Evolutionary conservation across 1,140 invertebrate genomes (phyloP), one percentile per base, ranked within the genome.

Genomic region (Liolophura sinensis): DNA sequence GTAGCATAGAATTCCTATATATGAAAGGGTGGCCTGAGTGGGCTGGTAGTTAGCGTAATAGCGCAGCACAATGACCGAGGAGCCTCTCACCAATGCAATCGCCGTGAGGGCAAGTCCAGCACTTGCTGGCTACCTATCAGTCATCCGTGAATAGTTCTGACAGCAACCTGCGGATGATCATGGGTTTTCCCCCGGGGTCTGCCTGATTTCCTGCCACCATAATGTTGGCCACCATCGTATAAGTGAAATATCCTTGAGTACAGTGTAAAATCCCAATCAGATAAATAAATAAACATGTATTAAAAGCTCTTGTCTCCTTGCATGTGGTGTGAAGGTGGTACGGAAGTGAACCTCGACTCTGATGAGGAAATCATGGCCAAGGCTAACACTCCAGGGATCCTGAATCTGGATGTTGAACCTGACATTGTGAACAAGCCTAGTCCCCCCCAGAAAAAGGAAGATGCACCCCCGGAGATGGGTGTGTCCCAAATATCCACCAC

Each of bases 281-380:
- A n/a, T n/a, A n/a, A n/a, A 58, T 15, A 50, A 46, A 20, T 50
- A 50, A 14, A 16, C 25, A 22, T 47, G 48, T 22, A 48, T 27
- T 67, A n/a, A 12, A 60, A 27, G 0, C 48, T 14, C 7, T 12
- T 46, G 16, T 22, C 55, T 49, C 25, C 46, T n/a, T 54, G 3
- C 24, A 20, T 56, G 24, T 68, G 6, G 59, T 48, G 12, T 69
- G 70, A 65, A 48, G 69, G 65, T 22, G 68, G 70, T 20, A 67
- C 73, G n/a, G 78, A 80, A 49, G 74, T 80, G 14, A 77, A 75
- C 60, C 55, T 80, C 18, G 76, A 80, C 46, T 77, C 75, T 14
- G 77, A 78, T 62, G 70, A 73, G 20, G 70, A 72, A 59, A 64
- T 18, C 31, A 51, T 16, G 14, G 25, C 22, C 46, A 57, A 16